Evolutionary conservation across 1,140 invertebrate species (phyloP).

Genomic region (Bombyx mandarina): DNA sequence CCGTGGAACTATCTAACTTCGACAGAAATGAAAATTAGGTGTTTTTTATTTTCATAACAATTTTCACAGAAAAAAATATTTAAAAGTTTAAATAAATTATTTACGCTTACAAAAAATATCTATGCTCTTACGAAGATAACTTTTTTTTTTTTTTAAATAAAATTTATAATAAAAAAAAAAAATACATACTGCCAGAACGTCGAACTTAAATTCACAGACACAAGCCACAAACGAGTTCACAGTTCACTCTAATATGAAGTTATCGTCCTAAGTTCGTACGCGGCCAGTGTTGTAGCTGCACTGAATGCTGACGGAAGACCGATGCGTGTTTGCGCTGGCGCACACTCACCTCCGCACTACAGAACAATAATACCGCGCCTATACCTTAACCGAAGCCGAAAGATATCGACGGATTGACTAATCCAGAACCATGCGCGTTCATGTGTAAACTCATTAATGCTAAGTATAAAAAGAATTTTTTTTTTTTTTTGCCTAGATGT

Average conservation of each 20-base stretch:
- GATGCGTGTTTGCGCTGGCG: slow-evolving; percentile 44
- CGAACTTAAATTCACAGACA: slow-evolving; percentile 29
- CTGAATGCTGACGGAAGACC: slow-evolving; percentile 51
- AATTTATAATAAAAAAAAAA: background rate
- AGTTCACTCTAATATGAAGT: slow-evolving; percentile 24
- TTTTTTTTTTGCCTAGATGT: slow-evolving; percentile 20
- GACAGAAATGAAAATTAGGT: no score
- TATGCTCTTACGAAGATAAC: no score
- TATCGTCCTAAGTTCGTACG: slow-evolving; percentile 50
- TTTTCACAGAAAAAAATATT: no score
- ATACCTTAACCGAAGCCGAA: slow-evolving; percentile 34
- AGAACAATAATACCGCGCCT: slow-evolving; percentile 35
- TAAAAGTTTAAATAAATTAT: no score
- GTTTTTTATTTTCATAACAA: no score
- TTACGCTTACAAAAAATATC: no score
- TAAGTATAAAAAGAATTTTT: slow-evolving; percentile 22
- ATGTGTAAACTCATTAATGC: no score
- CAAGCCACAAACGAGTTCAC: slow-evolving; percentile 32
- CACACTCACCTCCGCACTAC: slow-evolving; percentile 50
- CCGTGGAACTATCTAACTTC: no score
- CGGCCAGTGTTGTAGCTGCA: slow-evolving; percentile 54
- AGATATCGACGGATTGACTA: slow-evolving; percentile 30
- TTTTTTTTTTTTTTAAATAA: no score
- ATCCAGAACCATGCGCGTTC: background rate
- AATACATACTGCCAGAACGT: slow-evolving; percentile 31